Evolutionary conservation across 2,113 vertebrate species (phyloP), one percentile per base, ranked within the genome.

Genomic region (Genyomyrus donnyi): DNA sequence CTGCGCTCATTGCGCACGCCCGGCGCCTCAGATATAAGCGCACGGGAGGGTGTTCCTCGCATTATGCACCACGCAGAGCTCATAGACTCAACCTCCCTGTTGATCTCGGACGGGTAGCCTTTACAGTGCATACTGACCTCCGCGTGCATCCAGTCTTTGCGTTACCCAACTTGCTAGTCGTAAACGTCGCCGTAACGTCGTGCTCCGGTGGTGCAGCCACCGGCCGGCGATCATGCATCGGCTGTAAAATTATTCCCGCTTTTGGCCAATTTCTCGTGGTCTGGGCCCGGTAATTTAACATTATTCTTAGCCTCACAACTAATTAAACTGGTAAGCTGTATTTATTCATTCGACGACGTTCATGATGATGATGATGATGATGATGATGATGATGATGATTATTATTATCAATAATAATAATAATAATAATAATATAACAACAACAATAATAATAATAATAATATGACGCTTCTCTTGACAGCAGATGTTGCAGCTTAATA

Each of bases 1-100:
- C 91, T 92, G 52, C n/a, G 88, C 7, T 4, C 56, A 8, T 2
- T 92, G 94, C 95, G 94, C 95, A 94, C 93, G 95, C 94, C 92
- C 93, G 0, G 0, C 3, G 66, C 1, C 46, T 27, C n/a, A 31
- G 31, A 35, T 77, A 49, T n/a, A 52, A 87, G 21, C 21, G 27
- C 10, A 52, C 24, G 31, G 31, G 70, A 24, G 27, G 70, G 70
- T 39, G 70, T 74, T 35, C 3, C 31, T 35, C 10, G 11, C 70
- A 77, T 77, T 77, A 17, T 15, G 31, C 35, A 5, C 31, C 35
- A 6, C 2, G 35, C 35, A 24, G 70, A 35, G 70, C 74, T 2
- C 13, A 4, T 2, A 17, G 3, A 1, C 31, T 2, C 31, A 1
- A 31, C 27, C 13, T 39, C 31, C 3, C 1, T 17, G 31, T 3